Conservation (phyloP, 1,140 invertebrate species). For the Nymphalis io region DNA sequence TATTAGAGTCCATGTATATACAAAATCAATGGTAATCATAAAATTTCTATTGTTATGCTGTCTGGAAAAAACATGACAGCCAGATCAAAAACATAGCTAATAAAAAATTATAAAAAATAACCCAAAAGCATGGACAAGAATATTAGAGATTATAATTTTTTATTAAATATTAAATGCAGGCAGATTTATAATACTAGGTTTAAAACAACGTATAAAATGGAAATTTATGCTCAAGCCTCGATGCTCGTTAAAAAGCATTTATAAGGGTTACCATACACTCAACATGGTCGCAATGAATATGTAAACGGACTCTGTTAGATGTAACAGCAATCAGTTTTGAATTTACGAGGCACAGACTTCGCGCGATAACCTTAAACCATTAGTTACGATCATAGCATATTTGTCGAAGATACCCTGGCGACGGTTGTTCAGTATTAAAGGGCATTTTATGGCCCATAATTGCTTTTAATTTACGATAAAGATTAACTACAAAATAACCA, state of each 20-base stretch:
- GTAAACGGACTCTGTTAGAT: background rate
- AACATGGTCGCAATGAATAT: background rate
- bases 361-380: constrained; percentile 10
- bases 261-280: background rate
- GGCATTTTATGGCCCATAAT: constrained; percentile 14
- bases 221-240: too few relatives aligned
- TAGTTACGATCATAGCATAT: constrained; percentile 3
- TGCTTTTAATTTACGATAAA: constrained; percentile 11
- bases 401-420: constrained; percentile 11
- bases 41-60: too few relatives aligned
- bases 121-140: too few relatives aligned
- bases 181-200: too few relatives aligned
- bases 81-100: too few relatives aligned
- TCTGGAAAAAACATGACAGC: too few relatives aligned
- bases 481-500: background rate
- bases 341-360: constrained; percentile 3
- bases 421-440: constrained; percentile 22
- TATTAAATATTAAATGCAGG: too few relatives aligned
- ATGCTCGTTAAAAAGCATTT: background rate
- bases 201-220: too few relatives aligned
- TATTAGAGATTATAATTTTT: too few relatives aligned
- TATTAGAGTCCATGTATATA: too few relatives aligned
- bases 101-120: too few relatives aligned
- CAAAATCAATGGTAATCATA: too few relatives aligned
- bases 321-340: background rate